phyloP scores from a whole-genome alignment of 2,113 vertebrate species.

The Epinephelus fuscoguttatus region DNA sequence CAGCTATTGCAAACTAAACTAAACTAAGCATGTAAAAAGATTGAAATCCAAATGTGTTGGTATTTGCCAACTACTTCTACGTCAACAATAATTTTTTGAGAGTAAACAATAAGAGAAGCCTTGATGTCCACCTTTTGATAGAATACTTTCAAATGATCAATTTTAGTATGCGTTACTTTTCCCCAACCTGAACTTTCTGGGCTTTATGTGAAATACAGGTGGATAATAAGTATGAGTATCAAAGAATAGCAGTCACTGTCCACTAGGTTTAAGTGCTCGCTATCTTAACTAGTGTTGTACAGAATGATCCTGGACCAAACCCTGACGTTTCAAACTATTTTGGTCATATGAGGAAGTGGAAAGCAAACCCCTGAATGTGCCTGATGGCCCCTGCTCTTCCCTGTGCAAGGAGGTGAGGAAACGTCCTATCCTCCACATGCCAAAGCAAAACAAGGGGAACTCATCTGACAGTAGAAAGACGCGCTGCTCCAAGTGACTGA shows the following conservation, averaged over 20 bases:
- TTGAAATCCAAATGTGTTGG: neutral
- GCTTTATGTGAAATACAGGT: too few relatives aligned
- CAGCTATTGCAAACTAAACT: too few relatives aligned
- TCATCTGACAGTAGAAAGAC: slow-evolving; percentile 87
- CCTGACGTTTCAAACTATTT: neutral
- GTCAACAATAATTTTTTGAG: neutral
- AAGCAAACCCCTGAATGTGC: neutral
- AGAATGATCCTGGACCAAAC: too few relatives aligned
- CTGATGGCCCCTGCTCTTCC: neutral
- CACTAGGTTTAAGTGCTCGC: too few relatives aligned
- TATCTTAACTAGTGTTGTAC: too few relatives aligned
- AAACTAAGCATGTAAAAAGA: too few relatives aligned
- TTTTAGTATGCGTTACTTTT: too few relatives aligned
- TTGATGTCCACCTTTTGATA: neutral
- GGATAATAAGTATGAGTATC: too few relatives aligned
- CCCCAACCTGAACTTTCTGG: neutral
- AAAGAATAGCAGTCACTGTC: too few relatives aligned
- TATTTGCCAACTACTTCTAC: too few relatives aligned
- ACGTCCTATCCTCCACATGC: slow-evolving; percentile 87
- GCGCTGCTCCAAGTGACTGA: slow-evolving; percentile 83
- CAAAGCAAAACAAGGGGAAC: slow-evolving; percentile 91
- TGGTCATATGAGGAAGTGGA: neutral
- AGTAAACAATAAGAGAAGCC: neutral
- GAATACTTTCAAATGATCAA: too few relatives aligned
- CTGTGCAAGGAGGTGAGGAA: slow-evolving; percentile 77